Evolutionary conservation across 2,888 invertebrate species (phyloP), one percentile per base, ranked within the genome.

Genomic region (Eumacrocentrus americanus): DNA sequence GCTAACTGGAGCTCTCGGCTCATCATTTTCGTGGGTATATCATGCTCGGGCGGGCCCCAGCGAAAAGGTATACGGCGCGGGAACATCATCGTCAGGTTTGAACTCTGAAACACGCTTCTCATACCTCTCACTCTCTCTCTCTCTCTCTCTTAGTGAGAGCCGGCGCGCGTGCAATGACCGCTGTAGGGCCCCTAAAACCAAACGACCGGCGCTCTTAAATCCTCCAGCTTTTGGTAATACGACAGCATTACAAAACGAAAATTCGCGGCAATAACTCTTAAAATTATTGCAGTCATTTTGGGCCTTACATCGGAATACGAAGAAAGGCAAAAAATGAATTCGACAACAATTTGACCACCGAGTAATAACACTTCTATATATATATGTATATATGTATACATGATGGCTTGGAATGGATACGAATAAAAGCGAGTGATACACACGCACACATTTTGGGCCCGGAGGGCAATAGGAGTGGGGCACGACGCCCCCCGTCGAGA

Each of bases 401-500:
- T 59, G 22, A 4, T 20, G n/a, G n/a, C n/a, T n/a, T n/a, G n/a
- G n/a, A n/a, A n/a, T n/a, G n/a, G n/a, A n/a, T n/a, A n/a, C 22
- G 51, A 51, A 35, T 18, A 35, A 25, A 35, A 16, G n/a, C 11
- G 18, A 50, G 6, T 29, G 16, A 11, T 18, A 48, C 16, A 23
- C 16, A 55, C 44, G 9, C 11, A 22, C 18, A 48, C 16, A 11
- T 38, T 57, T 62, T 64, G 56, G 38, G 38, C 58, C 53, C 64
- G 54, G 62, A 55, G 25, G 40, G 34, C 58, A 58, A 60, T 50
- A 44, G 47, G 54, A 69, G 68, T 71, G 69, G 64, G 71, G 64
- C 64, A 67, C 65, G 70, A 69, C 65, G 68, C 64, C 76, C 73
- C 78, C 79, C 71, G 77, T 66, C 61, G 80, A 66, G 78, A 72